A percentile compares a stretch with the other conserved stretches of the same genome.
Conservation (phyloP, 2,797 vertebrate genomes). For the Podarcis lilfordi region DNA sequence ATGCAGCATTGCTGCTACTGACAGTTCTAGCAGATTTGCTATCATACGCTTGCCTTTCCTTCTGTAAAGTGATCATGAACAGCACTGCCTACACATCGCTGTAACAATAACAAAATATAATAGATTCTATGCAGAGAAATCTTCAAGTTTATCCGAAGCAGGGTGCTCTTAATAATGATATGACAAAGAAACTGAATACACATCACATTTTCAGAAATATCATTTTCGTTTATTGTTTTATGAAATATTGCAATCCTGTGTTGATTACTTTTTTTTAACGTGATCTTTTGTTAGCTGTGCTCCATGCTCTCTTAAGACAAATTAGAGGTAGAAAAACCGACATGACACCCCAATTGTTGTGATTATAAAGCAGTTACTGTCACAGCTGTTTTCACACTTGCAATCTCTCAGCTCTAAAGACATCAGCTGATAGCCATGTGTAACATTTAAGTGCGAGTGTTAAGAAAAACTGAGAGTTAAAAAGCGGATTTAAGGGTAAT, state of each 20-base stretch:
- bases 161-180: background rate
- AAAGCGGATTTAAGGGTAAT: conserved; percentile 23
- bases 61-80: background rate
- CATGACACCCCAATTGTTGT: conserved; percentile 53
- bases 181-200: background rate
- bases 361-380: conserved; percentile 69
- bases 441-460: conserved; percentile 61
- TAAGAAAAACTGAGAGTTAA: conserved; percentile 67
- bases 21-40: background rate
- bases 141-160: background rate
- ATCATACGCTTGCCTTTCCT: background rate
- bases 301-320: conserved; percentile 9
- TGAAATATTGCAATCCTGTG: conserved; percentile 14
- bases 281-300: conserved; percentile 16
- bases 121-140: background rate
- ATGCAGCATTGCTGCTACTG: background rate
- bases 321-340: conserved; percentile 50
- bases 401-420: conserved; percentile 56
- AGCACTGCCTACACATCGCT: background rate
- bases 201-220: background rate
- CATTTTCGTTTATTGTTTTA: conserved; percentile 12
- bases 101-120: background rate
- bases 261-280: background rate
- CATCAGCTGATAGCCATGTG: conserved; percentile 65
- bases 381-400: conserved; percentile 72